phyloP scores from a whole-genome alignment of 30 jellyfish, hydroid and myxozoan genomes.

The Hydractinia echinata region DNA sequence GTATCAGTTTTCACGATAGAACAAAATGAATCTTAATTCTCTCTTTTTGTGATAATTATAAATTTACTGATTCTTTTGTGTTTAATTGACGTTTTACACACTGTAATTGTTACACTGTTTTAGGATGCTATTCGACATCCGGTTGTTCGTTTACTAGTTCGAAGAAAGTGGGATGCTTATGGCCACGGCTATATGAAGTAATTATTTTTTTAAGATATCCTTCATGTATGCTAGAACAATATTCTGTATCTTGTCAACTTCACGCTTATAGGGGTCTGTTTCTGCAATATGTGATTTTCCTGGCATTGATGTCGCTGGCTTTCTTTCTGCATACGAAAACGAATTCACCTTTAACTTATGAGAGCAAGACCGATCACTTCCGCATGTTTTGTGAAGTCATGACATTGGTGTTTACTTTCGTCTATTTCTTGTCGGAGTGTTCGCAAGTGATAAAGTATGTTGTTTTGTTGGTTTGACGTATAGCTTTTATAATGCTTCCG shows the following conservation, averaged over 20 bases:
- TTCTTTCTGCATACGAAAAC: constrained; percentile 35
- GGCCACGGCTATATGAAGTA: constrained; percentile 62
- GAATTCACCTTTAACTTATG: constrained; percentile 42
- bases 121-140: constrained; percentile 84
- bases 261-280: constrained; percentile 38
- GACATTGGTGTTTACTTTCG: constrained; percentile 38
- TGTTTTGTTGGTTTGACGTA: neutral
- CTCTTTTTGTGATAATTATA: no score
- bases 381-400: constrained; percentile 55
- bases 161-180: constrained; percentile 66
- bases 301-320: constrained; percentile 52
- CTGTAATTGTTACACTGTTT: neutral
- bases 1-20: no score
- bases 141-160: constrained; percentile 71
- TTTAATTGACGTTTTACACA: no score
- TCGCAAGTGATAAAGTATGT: constrained; percentile 68
- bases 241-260: neutral
- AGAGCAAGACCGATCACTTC: constrained; percentile 35
- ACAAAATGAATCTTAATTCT: no score
- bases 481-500: neutral
- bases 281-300: constrained; percentile 31
- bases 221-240: neutral
- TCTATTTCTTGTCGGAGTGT: constrained; percentile 49
- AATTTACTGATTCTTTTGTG: no score
- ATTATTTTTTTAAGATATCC: neutral